Base-by-base conservation (phyloP, 2,888 invertebrate species). In the Hypomecis atomaria region DNA sequence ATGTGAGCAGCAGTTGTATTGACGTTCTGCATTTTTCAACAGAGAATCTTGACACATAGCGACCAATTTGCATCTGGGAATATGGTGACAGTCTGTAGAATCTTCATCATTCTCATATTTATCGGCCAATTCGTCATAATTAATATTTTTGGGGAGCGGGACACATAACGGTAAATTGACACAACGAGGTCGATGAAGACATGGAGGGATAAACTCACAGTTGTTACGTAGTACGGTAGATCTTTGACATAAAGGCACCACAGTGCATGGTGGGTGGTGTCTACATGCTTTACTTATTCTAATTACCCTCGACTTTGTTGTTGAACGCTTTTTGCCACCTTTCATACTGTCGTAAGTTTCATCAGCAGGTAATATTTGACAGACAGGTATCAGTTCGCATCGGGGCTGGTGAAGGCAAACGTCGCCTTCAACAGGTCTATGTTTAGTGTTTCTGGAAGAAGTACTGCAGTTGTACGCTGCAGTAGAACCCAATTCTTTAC, bases 181-280 rank as follows among this genome's bases (percentile, higher is more conserved):
- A 71, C 91, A 92, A 56, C 89, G 87, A 45, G 91, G 91, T 6
- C 82, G 85, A 72, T 91, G 91, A 66, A 87, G 74, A 59, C 91
- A 90, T 1, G 90, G 90, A 0, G 89, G 87, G 50, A 91, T 83
- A 70, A 72, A 87, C 73, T 90, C 87, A 68, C 88, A 89, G 61
- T 90, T 87, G 69, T 88, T 90, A 67, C 86, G 85, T 10, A 90
- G 69, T 13, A 90, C 87, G 62, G 82, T 86, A 23, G 80, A 74
- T 70, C 84, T 86, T 76, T 91, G 91, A 74, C 91, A 92, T 0
- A 88, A 89, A 9, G 91, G 91, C n/a, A 86, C 90, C 2, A 89
- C 89, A 5, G 85, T 87, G 70, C 91, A 91, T 1, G 91, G 91
- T 3, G 91, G 90, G 67, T 91, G 89, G 67, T 92, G 91, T 66